phyloP scores from a whole-genome alignment of 2,797 vertebrate genomes.

The Threskiornis aethiopicus region DNA sequence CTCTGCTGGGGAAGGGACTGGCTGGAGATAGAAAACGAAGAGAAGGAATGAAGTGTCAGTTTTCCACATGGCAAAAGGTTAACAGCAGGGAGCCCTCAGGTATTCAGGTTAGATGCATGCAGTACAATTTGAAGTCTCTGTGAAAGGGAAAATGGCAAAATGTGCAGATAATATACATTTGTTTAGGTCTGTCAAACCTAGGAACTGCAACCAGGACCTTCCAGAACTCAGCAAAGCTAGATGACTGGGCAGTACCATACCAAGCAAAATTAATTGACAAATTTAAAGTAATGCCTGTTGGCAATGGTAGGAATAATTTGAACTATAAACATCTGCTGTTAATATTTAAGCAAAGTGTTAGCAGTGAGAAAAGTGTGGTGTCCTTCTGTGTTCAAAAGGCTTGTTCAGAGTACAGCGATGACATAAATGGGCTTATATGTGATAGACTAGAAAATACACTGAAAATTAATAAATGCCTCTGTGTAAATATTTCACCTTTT shows the following conservation, averaged over 20 bases:
- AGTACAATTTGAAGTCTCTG: background rate
- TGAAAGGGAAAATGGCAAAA: background rate
- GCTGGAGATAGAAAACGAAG: background rate
- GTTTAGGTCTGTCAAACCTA: background rate
- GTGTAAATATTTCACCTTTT: background rate
- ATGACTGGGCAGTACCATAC: rapidly evolving
- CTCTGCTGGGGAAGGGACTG: background rate
- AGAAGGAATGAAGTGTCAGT: background rate
- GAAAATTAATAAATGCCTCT: background rate
- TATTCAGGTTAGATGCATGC: background rate
- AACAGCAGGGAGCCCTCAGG: background rate
- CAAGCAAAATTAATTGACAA: background rate
- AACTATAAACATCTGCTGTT: background rate
- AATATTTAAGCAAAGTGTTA: background rate
- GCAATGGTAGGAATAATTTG: background rate
- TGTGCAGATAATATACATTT: background rate
- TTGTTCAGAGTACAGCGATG: background rate
- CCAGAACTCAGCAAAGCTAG: background rate
- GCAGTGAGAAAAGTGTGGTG: background rate
- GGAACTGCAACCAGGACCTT: background rate
- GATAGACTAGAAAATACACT: background rate
- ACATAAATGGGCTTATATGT: background rate
- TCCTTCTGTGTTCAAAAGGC: background rate
- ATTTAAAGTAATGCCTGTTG: background rate
- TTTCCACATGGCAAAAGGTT: background rate